phyloP scores from a whole-genome alignment of 2,113 vertebrate genomes.

The Fulmarus glacialis region DNA sequence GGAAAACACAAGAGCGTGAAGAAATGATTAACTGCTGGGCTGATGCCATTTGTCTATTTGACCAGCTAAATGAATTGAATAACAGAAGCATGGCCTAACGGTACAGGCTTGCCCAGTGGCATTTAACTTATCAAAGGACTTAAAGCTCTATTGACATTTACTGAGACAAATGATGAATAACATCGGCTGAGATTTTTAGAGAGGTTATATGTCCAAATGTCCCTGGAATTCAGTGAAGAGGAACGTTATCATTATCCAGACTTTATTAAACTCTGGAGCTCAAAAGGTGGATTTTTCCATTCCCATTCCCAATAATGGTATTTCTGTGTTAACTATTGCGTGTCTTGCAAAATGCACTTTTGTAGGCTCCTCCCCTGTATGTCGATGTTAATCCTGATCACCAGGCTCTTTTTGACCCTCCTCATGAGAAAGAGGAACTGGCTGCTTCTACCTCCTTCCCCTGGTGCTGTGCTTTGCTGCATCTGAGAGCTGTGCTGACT shows the following conservation, averaged over 20 bases:
- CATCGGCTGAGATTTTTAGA: neutral
- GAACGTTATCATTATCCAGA: neutral
- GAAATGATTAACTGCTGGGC: constrained; percentile 58
- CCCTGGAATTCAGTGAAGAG: constrained; percentile 30
- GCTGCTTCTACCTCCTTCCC: neutral
- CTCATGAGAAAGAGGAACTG: neutral
- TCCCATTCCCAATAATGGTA: neutral
- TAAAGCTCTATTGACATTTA: constrained; percentile 44
- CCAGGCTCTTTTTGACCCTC: neutral
- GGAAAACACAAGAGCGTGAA: constrained; percentile 42
- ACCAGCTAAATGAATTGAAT: constrained; percentile 58
- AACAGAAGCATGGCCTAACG: neutral
- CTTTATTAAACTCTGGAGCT: constrained; percentile 11
- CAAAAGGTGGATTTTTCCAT: neutral
- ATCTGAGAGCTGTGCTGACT: neutral
- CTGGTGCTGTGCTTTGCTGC: neutral
- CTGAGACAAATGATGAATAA: constrained; percentile 40
- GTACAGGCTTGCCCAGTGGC: constrained; percentile 25
- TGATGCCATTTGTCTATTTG: constrained; percentile 63
- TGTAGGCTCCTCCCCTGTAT: neutral
- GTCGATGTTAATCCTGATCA: neutral
- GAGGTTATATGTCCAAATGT: neutral
- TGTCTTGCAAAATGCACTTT: neutral
- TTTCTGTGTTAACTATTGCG: neutral
- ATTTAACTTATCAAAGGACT: constrained; percentile 57